A percentile compares a stretch with the other conserved stretches of the same genome.
These are phyloP conservation scores for Rhizomys pruinosus DNA, from an alignment of 2,113 vertebrate species.

Conservation along the genomic window DNA sequence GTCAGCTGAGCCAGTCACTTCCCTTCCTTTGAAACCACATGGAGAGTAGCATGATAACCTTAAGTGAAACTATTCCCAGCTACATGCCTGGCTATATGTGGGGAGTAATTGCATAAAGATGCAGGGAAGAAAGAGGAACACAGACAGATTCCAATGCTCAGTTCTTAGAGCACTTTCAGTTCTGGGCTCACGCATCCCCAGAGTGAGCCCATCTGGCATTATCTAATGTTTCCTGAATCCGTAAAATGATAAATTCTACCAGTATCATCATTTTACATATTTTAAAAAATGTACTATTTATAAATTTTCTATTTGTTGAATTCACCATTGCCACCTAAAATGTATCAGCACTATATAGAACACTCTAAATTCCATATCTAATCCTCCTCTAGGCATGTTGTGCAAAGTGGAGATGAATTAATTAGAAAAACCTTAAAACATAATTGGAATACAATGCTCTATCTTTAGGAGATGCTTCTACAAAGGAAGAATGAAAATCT, in stretches of 20 bases:
- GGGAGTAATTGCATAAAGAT: neutral
- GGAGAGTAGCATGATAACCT: neutral
- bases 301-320: neutral
- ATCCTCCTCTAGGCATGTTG: neutral
- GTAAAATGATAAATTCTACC: neutral
- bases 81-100: neutral
- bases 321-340: neutral
- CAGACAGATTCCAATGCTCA: too few relatives aligned
- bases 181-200: neutral
- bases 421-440: slow-evolving; percentile 16
- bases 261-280: neutral
- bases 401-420: slow-evolving; percentile 23
- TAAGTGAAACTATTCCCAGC: neutral
- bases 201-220: neutral
- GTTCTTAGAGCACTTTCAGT: neutral
- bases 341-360: neutral
- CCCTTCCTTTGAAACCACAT: slow-evolving; percentile 31
- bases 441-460: slow-evolving; percentile 1
- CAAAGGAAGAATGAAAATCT: slow-evolving; percentile 12
- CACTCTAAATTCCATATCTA: neutral
- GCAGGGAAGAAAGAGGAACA: neutral
- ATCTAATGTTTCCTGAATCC: neutral
- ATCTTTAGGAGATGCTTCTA: slow-evolving; percentile 14
- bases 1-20: neutral
- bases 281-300: neutral